Base-by-base conservation (phyloP, 1,140 invertebrate species). In the Pantala flavescens region DNA sequence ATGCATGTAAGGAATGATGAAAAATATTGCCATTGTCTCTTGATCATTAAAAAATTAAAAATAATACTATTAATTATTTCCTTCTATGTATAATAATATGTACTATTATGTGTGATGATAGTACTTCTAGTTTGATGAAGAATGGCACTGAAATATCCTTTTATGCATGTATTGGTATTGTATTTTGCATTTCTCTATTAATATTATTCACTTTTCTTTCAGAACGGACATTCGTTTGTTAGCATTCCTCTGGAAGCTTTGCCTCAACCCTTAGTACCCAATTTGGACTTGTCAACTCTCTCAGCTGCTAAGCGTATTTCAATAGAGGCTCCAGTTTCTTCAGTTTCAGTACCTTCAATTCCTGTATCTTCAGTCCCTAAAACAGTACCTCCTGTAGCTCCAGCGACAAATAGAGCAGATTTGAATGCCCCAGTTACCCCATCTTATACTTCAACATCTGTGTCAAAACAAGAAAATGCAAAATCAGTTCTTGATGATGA, bases 401-500 rank as follows among this genome's bases (percentile, higher is more conserved):
- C 71, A 2, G 28, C 71, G 5, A 23, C 14, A 42, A n/a, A 14
- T 10, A 16, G 23, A 42, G 72, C 49, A 28, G 36, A 24, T 28
- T 10, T 42, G 24, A 28, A 42, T 72, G 71, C 71, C 3, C 24
- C 71, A 16, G 49, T 63, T 3, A 24, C 23, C 9, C 63, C 73
- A 19, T 19, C 23, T 9, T 28, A 72, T 74, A 16, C 43, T 23
- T 7, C 28, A 36, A 2, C 63, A 63, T 9, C 42, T 24, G 24
- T 63, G 49, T 63, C 49, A 7, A 19, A 3, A 3, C 49, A 63
- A 63, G n/a, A 5, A 63, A 23, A 24, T 28, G 1, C 49, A 3
- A 63, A 42, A 14, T 24, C 70, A 21, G 28, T 55, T 23, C 16
- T 43, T 7, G 75, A 72, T 23, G 43, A 23, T n/a, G 79, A 79